Percentiles rank a stretch among this genome's conserved stretches.
Evolutionary conservation across 2,797 vertebrate species (phyloP).

Genomic region (Tarsius wallacei): DNA sequence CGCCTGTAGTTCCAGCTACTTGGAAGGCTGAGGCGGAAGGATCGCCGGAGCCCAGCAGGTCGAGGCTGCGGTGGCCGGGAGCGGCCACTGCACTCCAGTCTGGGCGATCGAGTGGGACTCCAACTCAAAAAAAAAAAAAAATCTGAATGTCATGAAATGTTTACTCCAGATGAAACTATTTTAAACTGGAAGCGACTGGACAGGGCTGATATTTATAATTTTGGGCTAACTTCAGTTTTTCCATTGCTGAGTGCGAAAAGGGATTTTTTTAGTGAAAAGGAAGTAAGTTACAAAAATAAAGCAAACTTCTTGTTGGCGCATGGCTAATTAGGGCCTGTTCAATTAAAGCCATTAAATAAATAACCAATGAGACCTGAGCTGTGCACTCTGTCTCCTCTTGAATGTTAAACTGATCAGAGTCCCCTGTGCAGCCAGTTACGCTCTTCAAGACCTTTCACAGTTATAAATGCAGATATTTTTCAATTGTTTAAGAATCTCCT

Average conservation of each 20-base stretch:
- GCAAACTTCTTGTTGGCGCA: not conserved
- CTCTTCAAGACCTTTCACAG: not conserved
- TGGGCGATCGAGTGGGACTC: too few relatives aligned
- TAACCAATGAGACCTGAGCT: not conserved
- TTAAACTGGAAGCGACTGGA: conserved; percentile 60
- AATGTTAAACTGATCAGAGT: not conserved
- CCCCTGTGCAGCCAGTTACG: not conserved
- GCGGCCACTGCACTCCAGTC: too few relatives aligned
- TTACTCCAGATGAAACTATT: conserved; percentile 65
- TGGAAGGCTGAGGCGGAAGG: too few relatives aligned
- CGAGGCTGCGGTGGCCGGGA: too few relatives aligned
- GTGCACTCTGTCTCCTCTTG: not conserved
- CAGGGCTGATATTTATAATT: conserved; percentile 68
- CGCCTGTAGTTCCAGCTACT: too few relatives aligned
- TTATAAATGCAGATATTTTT: not conserved
- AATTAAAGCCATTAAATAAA: not conserved
- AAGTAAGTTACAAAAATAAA: conserved; percentile 70
- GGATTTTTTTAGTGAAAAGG: not conserved
- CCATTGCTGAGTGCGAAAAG: not conserved
- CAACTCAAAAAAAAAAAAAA: too few relatives aligned
- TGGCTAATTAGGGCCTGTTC: not conserved
- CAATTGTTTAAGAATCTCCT: not conserved
- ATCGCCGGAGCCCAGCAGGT: too few relatives aligned
- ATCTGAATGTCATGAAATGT: not conserved
- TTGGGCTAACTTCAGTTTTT: conserved; percentile 64